Percentiles rank a stretch among this genome's conserved stretches.
Conservation (phyloP, 2,113 vertebrate genomes). For the Prochilodus magdalenae region DNA sequence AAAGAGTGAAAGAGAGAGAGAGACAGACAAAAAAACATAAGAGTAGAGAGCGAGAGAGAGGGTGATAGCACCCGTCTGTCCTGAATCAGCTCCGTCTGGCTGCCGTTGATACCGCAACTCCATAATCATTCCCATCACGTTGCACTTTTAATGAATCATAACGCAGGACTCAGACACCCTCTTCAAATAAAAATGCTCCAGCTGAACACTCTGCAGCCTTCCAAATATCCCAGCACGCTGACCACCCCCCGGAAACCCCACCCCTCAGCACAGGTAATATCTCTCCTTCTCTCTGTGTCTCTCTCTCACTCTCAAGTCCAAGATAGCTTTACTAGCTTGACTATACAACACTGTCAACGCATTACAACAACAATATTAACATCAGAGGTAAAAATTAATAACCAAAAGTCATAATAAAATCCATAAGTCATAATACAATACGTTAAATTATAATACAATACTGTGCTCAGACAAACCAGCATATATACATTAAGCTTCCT, state of each 20-base stretch:
- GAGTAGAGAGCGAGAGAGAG: not conserved
- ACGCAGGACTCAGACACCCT: constrained; percentile 57
- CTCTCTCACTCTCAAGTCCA: not conserved
- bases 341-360: too few relatives aligned
- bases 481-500: too few relatives aligned
- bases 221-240: too few relatives aligned
- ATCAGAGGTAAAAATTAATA: too few relatives aligned
- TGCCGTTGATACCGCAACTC: constrained; percentile 39
- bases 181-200: constrained; percentile 66
- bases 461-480: too few relatives aligned
- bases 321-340: too few relatives aligned
- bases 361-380: too few relatives aligned
- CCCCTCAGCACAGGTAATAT: not conserved
- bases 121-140: constrained; percentile 64
- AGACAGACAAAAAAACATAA: not conserved
- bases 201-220: constrained; percentile 56
- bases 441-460: too few relatives aligned
- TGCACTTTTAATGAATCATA: constrained; percentile 71
- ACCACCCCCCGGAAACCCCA: constrained; percentile 49
- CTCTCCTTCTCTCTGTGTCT: not conserved
- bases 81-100: constrained; percentile 39
- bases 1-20: not conserved
- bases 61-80: not conserved
- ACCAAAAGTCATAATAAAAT: too few relatives aligned
- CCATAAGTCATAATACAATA: too few relatives aligned